Evolutionary conservation across 2,888 invertebrate genomes (phyloP), one percentile per base, ranked within the genome.

Genomic region (Cosmopolites sordidus): DNA sequence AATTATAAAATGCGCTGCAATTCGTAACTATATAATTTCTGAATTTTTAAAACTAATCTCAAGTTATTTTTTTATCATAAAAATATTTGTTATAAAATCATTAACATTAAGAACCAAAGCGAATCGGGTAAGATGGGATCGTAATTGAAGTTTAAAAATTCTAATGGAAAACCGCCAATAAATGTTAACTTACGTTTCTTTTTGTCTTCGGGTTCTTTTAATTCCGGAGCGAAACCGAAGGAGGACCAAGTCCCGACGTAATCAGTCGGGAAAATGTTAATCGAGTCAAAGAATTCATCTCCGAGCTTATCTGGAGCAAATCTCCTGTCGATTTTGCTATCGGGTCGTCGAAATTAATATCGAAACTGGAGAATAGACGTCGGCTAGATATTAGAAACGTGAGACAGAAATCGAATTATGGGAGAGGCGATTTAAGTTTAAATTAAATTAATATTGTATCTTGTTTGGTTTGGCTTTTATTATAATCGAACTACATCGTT

Each of bases 241-340:
- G 33, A 33, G 3, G 11, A 9, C 33, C 3, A 33, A 5, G 11
- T 12, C 33, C 33, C 12, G n/a, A 33, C 3, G 33, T 33, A 33
- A 33, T 33, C 33, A 12, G 33, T 12, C 33, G 33, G 8, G 11
- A n/a, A 6, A 46, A 52, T 53, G 46, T 56, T 56, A 56, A 56
- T 56, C 56, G 49, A 56, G 52, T 56, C 56, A 52, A 52, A 53
- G 56, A 56, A 56, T 56, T 50, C 56, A 53, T 56, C 49, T 53
- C 52, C 46, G 39, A 43, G 43, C 48, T 48, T 48, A 56, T 56
- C 48, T 48, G 46, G 49, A 16, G 52, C 46, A 56, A 56, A 56
- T 56, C 56, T 49, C 56, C 52, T 49, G 56, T 49, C 56, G 56
- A 52, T 52, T 44, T 49, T 51, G n/a, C 47, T 42, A 51, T 55